A percentile compares a stretch with the other conserved stretches of the same genome.
These are phyloP conservation scores for Astreopora myriophthalma DNA, from an alignment of 64 coral and sea anemone genomes.

Conservation along the genomic window DNA sequence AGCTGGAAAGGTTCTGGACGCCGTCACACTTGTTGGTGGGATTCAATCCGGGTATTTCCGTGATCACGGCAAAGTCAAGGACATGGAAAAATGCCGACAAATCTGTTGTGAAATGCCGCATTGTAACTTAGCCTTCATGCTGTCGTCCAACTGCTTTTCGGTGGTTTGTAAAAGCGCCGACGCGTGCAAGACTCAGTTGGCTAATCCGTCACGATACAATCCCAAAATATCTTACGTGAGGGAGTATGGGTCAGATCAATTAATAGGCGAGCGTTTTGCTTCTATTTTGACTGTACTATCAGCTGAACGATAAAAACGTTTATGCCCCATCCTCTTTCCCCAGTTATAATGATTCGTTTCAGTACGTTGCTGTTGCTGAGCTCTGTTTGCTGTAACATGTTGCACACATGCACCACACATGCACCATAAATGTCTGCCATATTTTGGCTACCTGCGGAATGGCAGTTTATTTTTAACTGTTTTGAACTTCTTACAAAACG, in stretches of 20 bases:
- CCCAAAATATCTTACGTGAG: slow-evolving; percentile 87
- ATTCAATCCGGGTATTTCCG: slow-evolving; percentile 88
- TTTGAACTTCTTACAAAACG: no score
- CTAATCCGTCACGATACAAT: slow-evolving; percentile 76
- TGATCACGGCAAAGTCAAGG: slow-evolving; percentile 91
- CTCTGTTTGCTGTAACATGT: no score
- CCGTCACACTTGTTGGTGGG: slow-evolving; percentile 88
- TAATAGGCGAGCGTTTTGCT: slow-evolving; percentile 58
- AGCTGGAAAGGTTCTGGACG: slow-evolving; percentile 56
- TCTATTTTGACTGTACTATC: background rate
- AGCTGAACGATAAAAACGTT: no score
- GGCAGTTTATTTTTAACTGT: no score
- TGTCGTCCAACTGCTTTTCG: slow-evolving; percentile 90
- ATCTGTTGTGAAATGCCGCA: slow-evolving; percentile 97
- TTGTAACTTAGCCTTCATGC: slow-evolving; percentile 95
- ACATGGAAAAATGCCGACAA: slow-evolving; percentile 82
- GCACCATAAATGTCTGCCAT: no score
- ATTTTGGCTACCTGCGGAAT: no score
- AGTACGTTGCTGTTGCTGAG: no score
- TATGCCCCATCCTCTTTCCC: background rate
- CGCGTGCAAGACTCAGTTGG: slow-evolving; percentile 77
- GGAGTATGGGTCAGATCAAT: slow-evolving; percentile 55
- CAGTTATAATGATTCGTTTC: no score
- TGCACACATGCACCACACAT: no score
- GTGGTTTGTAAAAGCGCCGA: slow-evolving; percentile 88